Evolutionary conservation across 1,140 invertebrate species (phyloP), one percentile per base, ranked within the genome.

Genomic region (Achatina immaculata): DNA sequence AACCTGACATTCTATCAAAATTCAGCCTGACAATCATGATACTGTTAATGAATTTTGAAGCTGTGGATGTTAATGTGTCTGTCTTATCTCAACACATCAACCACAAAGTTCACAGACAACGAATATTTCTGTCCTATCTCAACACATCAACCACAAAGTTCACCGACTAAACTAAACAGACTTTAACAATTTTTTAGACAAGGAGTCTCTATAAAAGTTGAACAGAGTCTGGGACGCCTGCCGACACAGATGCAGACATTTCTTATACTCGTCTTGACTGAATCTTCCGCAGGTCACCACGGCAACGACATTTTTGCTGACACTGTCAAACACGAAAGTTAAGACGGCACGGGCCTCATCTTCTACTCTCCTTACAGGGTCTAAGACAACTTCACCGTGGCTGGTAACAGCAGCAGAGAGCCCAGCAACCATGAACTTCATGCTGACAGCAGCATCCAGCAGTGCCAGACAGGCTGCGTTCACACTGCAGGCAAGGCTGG

Each of bases 391-490:
- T 69, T 94, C 91, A 3, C 93, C 94, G 1, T 93, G 83, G 21
- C 93, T 90, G 80, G 94, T 92, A 21, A 97, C 92, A 78, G 94
- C 94, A 90, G 95, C 95, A 66, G 93, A 81, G 0, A 90, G 87
- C 14, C 95, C 95, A n/a, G 95, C 95, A 83, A 97, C 93, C 43
- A 95, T 93, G 88, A 93, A 95, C 82, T 95, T 94, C 94, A 98
- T 95, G 21, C 94, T 92, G 24, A 97, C 89, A 38, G 95, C 94
- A 1, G 95, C 94, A 91, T 96, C 95, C 9, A 97, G 92, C 48
- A 97, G 90, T 0, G 96, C 95, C 38, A 97, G 90, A 89, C 95
- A 96, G 0, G 93, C 92, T 65, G 95, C 94, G 92, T 97, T 98
- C n/a, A 97, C 92, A 43, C 94, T 93, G 91, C 95, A 95, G 0